phyloP scores from a whole-genome alignment of 1,140 invertebrate species.

The Neotoxoptera formosana region DNA sequence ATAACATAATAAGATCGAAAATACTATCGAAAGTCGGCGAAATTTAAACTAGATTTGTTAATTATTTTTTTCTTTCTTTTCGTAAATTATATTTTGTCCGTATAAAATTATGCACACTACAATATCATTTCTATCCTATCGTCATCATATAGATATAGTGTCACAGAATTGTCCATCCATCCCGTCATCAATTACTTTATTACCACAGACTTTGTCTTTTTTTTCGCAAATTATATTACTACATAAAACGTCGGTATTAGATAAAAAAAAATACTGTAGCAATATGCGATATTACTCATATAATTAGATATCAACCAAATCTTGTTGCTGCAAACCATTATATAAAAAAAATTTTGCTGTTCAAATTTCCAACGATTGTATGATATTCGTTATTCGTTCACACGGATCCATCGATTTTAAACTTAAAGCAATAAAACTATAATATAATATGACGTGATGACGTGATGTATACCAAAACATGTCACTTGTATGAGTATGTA shows the following conservation, averaged over 20 bases:
- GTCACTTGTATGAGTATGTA: not conserved
- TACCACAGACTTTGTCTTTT: not conserved
- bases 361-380: not conserved
- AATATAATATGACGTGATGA: no score
- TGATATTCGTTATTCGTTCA: not conserved
- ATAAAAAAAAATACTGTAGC: not conserved
- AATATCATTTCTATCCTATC: not conserved
- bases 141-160: not conserved
- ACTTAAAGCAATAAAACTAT: not conserved
- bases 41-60: not conserved
- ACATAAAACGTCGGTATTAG: not conserved
- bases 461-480: not conserved
- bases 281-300: not conserved
- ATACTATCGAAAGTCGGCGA: not conserved
- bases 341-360: not conserved
- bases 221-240: not conserved
- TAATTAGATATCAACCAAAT: not conserved
- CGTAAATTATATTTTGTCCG: not conserved
- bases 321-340: not conserved
- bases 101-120: not conserved
- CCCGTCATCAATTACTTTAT: not conserved
- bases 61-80: not conserved
- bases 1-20: not conserved
- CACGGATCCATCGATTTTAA: not conserved
- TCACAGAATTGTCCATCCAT: not conserved